Conservation (phyloP, 1,140 invertebrate species). For the Bicyclus anynana region DNA sequence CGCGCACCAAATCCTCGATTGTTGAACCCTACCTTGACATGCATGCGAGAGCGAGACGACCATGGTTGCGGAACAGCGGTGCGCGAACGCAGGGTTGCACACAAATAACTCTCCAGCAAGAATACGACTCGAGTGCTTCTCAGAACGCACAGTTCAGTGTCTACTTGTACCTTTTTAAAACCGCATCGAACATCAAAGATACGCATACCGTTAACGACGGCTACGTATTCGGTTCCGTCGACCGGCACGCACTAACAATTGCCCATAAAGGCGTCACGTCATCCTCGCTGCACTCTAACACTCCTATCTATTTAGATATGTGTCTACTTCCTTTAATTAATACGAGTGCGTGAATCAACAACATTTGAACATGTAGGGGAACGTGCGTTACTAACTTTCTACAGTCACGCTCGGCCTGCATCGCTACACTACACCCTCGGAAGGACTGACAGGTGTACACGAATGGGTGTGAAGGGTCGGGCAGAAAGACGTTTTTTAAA, state of each 20-base stretch:
- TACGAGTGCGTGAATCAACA: slow-evolving; percentile 47
- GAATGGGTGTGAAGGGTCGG: slow-evolving; percentile 14
- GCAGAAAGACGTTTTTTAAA: slow-evolving; percentile 7
- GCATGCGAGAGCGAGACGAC: slow-evolving; percentile 63
- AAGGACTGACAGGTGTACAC: slow-evolving; percentile 27
- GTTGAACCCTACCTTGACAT: slow-evolving; percentile 75
- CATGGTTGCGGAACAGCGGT: slow-evolving; percentile 52
- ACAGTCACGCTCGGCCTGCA: slow-evolving; percentile 43
- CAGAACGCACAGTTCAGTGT: slow-evolving; percentile 41
- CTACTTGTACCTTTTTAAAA: slow-evolving; percentile 34
- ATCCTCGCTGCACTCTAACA: slow-evolving; percentile 32
- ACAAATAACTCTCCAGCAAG: slow-evolving; percentile 64
- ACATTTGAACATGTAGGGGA: slow-evolving; percentile 39
- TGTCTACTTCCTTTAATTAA: slow-evolving; percentile 51
- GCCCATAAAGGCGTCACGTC: slow-evolving; percentile 23
- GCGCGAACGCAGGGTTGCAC: slow-evolving; percentile 61
- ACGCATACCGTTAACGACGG: slow-evolving; percentile 40
- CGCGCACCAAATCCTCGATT: slow-evolving; percentile 67
- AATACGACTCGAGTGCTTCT: slow-evolving; percentile 57
- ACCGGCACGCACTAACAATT: slow-evolving; percentile 28
- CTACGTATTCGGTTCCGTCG: slow-evolving; percentile 26
- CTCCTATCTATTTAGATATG: slow-evolving; percentile 34
- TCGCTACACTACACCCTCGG: slow-evolving; percentile 25
- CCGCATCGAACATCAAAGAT: slow-evolving; percentile 38
- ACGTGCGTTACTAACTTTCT: slow-evolving; percentile 48